Percentiles rank a stretch among this genome's conserved stretches.
phyloP scores from a whole-genome alignment of 2,113 vertebrate genomes.

The Cyanocitta stelleri region DNA sequence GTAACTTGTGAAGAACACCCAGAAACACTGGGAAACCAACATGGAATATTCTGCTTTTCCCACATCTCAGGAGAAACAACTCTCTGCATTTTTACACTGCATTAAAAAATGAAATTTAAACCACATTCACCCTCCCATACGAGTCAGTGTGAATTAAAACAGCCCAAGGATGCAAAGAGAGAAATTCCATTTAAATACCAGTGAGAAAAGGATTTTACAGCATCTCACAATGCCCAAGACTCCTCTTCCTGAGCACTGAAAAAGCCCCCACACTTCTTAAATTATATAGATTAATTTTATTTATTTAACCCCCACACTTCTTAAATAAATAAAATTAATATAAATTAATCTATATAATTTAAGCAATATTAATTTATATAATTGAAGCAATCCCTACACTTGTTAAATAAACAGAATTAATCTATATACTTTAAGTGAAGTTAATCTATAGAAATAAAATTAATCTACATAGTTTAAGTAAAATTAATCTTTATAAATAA shows the following conservation, averaged over 20 bases:
- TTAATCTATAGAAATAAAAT: background rate
- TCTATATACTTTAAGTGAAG: background rate
- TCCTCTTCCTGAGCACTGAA: background rate
- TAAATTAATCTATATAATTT: background rate
- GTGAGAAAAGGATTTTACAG: background rate
- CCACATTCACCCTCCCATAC: background rate
- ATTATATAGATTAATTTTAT: background rate
- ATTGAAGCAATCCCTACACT: background rate
- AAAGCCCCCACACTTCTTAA: background rate
- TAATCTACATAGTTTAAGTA: background rate
- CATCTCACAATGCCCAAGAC: background rate
- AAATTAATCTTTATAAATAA: background rate
- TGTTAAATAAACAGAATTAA: background rate
- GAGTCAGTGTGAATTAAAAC: background rate
- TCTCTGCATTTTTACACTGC: background rate
- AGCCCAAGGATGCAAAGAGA: background rate
- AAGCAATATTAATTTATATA: background rate
- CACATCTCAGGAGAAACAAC: background rate
- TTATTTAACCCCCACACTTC: background rate
- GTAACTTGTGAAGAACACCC: background rate
- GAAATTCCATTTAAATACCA: background rate
- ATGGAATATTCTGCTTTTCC: rapidly evolving
- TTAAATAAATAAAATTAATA: background rate
- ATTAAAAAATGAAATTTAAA: background rate
- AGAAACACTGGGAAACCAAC: background rate